Base-by-base conservation (phyloP, 2,797 vertebrate genomes). In the Calcarius lapponicus region DNA sequence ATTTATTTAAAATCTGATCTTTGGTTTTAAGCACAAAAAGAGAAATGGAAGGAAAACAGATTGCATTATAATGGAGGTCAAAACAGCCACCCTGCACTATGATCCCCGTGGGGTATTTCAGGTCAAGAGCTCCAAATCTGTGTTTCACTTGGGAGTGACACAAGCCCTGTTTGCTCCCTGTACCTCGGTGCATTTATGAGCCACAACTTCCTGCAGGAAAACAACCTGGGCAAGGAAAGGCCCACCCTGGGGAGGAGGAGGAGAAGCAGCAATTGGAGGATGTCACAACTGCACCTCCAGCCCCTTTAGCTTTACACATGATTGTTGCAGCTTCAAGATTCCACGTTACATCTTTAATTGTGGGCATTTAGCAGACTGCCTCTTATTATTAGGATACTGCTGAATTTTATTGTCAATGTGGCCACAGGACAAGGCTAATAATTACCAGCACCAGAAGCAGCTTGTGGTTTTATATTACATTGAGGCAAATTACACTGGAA, bases 401-500 rank as follows among this genome's bases (percentile, higher is more conserved):
- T 97, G 97, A 96, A 94, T 98, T 98, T 98, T 96, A 97, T 97
- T 97, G 97, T 97, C 95, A 95, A 5, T 91, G 96, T 97, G 97
- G 96, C 97, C 97, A 98, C 95, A 98, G 97, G 97, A 98, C 97
- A 98, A 97, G 97, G 97, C 97, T 98, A 98, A 98, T 98, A 98
- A 98, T 98, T 98, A 97, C 97, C 94, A 96, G 91, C 96, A 97
- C 93, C 97, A 98, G 97, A 97, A 98, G 96, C 98, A 98, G 97
- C 97, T 98, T 98, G 98, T 96, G 97, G 97, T 97, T 98, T 98
- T 98, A 98, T 98, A 98, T 98, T 98, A 97, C 98, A 98, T 97
- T 97, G 98, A 98, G 98, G 98, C 98, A 98, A 98, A 98, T 98
- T 98, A 98, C 97, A 98, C 97, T 98, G 97, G 98, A 98, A 98